Evolutionary conservation across 2,797 vertebrate genomes (phyloP), one percentile per base, ranked within the genome.

Genomic region (Margarornis squamiger): DNA sequence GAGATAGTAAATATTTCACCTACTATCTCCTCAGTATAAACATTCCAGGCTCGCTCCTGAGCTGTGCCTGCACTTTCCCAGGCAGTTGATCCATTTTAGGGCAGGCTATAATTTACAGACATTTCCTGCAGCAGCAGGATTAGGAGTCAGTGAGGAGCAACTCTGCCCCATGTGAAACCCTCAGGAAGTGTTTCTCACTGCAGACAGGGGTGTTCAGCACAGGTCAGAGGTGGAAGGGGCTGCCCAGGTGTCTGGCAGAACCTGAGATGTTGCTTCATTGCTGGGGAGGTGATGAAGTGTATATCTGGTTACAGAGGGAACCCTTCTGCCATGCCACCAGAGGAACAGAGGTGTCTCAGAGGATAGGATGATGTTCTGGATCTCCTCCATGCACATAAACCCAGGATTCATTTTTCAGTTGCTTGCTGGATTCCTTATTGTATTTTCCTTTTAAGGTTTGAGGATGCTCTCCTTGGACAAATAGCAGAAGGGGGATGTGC

Each of bases 241-340:
- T 93, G 72, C 59, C 84, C 96, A 95, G 94, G 91, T 95, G 81
- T 94, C 93, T 95, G 88, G 68, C 90, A 92, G 86, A 92, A 94
- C 0, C 2, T 59, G 63, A 78, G 92, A 70, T 68, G 43, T 54
- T 94, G 58, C 84, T 89, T 80, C 87, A 72, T 94, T 81, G 79
- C 55, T 92, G 34, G 34, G 51, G 12, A 39, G 21, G 71, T 52
- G 71, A 97, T 88, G 55, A 59, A 83, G 63, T 91, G 55, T 4
- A 7, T 95, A 76, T 96, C 71, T 26, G 46, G 48, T 97, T 96
- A 94, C 91, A 82, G 48, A 88, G 62, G 52, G 70, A 75, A 51
- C 51, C 86, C 70, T 81, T 84, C 63, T 85, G 86, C 45, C 2
- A 54, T 48, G 48, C 84, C 94, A 80, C 67, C 68, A 94, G 87